phyloP scores from a whole-genome alignment of 2,113 vertebrate genomes.

The Vireo altiloquus region DNA sequence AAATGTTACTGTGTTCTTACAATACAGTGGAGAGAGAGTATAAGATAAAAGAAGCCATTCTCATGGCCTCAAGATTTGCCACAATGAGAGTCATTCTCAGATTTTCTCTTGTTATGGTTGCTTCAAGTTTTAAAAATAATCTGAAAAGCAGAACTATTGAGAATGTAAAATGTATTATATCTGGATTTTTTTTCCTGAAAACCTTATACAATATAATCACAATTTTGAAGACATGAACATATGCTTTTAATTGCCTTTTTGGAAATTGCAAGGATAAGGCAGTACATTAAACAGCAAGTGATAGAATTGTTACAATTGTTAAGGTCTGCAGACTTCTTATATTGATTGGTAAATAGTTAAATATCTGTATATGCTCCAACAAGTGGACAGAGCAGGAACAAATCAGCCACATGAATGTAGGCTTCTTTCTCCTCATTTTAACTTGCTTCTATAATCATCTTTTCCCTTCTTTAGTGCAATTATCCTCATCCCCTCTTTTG shows the following conservation, averaged over 20 bases:
- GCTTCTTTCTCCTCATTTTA: background rate
- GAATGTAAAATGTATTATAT: background rate
- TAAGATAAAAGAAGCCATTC: background rate
- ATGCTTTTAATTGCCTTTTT: background rate
- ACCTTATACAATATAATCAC: background rate
- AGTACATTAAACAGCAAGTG: background rate
- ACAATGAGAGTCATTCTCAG: background rate
- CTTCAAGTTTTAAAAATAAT: background rate
- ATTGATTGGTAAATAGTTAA: background rate
- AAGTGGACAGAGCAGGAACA: background rate
- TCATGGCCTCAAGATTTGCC: background rate
- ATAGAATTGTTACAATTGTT: slow-evolving; percentile 1
- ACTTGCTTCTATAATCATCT: background rate
- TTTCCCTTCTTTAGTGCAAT: background rate
- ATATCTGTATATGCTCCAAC: background rate
- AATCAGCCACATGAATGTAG: background rate
- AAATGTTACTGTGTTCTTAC: background rate
- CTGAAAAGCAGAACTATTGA: background rate
- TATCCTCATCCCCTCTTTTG: background rate
- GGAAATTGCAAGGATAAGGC: background rate
- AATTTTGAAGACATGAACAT: background rate
- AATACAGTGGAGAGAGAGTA: background rate
- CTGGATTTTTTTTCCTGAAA: background rate
- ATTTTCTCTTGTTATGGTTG: background rate
- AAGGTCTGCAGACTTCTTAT: background rate